These are phyloP conservation scores for Antidorcas marsupialis DNA, from an alignment of 2,113 vertebrate genomes.

Conservation along the genomic window DNA sequence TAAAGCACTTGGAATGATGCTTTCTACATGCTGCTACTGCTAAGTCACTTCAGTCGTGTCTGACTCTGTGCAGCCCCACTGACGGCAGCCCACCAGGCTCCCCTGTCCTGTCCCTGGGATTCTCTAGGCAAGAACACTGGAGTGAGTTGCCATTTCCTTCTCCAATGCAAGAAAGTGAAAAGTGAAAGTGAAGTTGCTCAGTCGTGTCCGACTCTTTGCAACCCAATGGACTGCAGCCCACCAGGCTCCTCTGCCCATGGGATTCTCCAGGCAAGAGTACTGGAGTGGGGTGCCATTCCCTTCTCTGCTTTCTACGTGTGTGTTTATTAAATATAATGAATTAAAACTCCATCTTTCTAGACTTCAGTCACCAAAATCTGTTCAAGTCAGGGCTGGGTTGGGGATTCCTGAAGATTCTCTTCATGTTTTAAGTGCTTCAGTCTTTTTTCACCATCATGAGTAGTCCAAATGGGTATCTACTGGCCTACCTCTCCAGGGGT, in stretches of 20 bases:
- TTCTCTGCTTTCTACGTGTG: background rate
- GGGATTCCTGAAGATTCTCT: background rate
- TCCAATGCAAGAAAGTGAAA: no score
- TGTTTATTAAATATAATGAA: background rate
- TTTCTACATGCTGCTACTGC: background rate
- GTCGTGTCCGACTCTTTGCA: no score
- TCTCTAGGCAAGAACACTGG: no score
- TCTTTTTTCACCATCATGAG: background rate
- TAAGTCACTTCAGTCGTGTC: no score
- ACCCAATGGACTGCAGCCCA: no score
- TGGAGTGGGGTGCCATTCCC: no score
- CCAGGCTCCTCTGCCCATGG: accelerated
- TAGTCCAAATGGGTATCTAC: background rate
- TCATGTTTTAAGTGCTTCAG: background rate
- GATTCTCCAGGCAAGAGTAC: no score
- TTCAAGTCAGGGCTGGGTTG: background rate
- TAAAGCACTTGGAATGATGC: background rate
- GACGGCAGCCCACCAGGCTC: no score
- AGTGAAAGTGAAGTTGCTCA: no score
- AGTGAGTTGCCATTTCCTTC: no score
- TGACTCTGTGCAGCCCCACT: no score
- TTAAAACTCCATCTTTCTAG: background rate
- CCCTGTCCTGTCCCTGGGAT: no score
- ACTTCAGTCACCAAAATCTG: background rate
- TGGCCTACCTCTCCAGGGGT: background rate